Conservation (phyloP, 2,113 vertebrate species). For the Albula glossodonta region DNA sequence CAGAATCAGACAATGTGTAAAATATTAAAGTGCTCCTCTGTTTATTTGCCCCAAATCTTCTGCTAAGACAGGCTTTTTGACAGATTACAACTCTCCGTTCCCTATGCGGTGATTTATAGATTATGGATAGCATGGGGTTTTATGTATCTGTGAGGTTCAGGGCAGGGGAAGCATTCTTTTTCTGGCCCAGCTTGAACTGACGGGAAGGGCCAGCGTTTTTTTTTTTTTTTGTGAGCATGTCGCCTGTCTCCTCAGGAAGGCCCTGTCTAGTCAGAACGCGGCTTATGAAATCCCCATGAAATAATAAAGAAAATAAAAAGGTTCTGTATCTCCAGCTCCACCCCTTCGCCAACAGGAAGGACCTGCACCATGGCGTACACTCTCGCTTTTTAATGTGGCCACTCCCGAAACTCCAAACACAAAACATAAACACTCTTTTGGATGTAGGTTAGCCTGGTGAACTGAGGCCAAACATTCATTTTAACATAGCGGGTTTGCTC, state of each 20-base stretch:
- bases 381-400: not conserved
- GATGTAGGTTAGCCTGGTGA: not conserved
- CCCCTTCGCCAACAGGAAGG: not conserved
- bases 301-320: not conserved
- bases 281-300: not conserved
- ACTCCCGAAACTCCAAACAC: not conserved
- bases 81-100: slow-evolving; percentile 63
- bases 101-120: slow-evolving; percentile 63
- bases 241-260: not conserved
- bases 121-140: slow-evolving; percentile 66
- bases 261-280: not conserved
- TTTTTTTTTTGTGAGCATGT: not conserved
- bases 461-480: not conserved
- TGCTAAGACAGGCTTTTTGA: slow-evolving; percentile 56
- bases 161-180: slow-evolving; percentile 4
- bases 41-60: slow-evolving; percentile 60
- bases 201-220: not conserved
- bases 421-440: not conserved
- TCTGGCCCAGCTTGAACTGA: slow-evolving; percentile 16
- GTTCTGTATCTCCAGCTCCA: not conserved
- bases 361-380: not conserved
- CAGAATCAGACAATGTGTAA: slow-evolving; percentile 62
- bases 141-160: slow-evolving; percentile 47
- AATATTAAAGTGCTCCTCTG: slow-evolving; percentile 54
- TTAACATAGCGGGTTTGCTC: not conserved